Evolutionary conservation across 2,113 vertebrate species (phyloP), one percentile per base, ranked within the genome.

Genomic region (Gobio gobio): DNA sequence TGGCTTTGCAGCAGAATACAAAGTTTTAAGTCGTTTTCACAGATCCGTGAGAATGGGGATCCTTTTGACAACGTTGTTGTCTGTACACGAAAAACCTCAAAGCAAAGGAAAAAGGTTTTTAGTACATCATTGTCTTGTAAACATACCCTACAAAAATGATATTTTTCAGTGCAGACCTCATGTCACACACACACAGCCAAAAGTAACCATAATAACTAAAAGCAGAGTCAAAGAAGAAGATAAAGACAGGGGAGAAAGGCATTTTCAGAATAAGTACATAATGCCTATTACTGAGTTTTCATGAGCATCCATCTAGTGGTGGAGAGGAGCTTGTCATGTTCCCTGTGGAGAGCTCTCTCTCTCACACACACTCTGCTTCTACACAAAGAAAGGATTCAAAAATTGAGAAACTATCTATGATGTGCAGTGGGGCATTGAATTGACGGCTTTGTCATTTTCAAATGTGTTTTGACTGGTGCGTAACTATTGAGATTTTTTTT

Each of bases 221-320:
- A 74, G 33, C 10, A 43, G 49, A 24, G 12, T 22, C 6, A 58
- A 16, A 75, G 54, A 10, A 33, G 5, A 72, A 66, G 64, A 3
- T 51, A 68, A 43, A 40, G 45, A n/a, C 0, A 3, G 12, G 66
- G 51, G 26, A 20, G 13, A 85, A 61, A 78, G n/a, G 29, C 54
- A 24, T 85, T 75, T 68, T 79, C 24, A 29, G 80, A 51, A 78
- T 83, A 86, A 74, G 51, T 24, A 90, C 51, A 86, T 78, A 78
- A 84, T 82, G 47, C 56, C 82, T 59, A 68, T 87, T 86, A 80
- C 59, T 90, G 86, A 85, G 86, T 81, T 83, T 89, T 63, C 86
- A 82, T 85, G 47, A 85, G 61, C 22, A 20, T 73, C 33, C 20
- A 47, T 68, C 49, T 77, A 59, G 43, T 12, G 49, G 81, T 83